Evolutionary conservation across 2,797 vertebrate genomes (phyloP).

Genomic region (Anolis apletophallus): DNA sequence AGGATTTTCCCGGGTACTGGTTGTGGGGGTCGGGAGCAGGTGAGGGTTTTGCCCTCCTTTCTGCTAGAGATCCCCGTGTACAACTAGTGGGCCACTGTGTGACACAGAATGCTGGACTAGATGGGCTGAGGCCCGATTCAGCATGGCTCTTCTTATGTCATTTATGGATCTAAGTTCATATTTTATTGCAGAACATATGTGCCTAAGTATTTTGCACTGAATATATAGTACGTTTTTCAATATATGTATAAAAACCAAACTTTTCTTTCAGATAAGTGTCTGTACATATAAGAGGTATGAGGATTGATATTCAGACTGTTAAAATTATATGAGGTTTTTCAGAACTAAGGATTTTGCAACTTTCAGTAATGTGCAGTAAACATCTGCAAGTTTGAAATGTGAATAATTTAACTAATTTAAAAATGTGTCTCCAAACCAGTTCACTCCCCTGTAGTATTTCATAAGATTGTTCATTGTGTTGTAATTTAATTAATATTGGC

Average conservation of each 20-base stretch:
- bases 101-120: no score
- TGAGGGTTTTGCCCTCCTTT: no score
- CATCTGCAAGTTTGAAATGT: neutral
- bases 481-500: neutral
- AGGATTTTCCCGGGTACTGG: no score
- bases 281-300: neutral
- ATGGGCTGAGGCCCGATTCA: no score
- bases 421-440: neutral
- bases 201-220: neutral
- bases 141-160: no score
- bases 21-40: no score
- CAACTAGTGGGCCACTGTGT: no score
- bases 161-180: no score
- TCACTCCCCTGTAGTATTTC: neutral
- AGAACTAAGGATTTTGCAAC: neutral
- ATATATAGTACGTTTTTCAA: neutral
- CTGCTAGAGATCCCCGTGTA: no score
- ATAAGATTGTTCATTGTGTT: neutral
- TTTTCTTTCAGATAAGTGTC: neutral
- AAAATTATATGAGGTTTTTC: neutral
- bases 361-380: neutral
- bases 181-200: neutral
- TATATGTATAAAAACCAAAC: neutral
- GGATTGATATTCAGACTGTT: neutral
- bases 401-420: neutral